These are phyloP conservation scores for Drosophila simulans DNA, from an alignment of 1,140 invertebrate genomes.

Conservation along the genomic window DNA sequence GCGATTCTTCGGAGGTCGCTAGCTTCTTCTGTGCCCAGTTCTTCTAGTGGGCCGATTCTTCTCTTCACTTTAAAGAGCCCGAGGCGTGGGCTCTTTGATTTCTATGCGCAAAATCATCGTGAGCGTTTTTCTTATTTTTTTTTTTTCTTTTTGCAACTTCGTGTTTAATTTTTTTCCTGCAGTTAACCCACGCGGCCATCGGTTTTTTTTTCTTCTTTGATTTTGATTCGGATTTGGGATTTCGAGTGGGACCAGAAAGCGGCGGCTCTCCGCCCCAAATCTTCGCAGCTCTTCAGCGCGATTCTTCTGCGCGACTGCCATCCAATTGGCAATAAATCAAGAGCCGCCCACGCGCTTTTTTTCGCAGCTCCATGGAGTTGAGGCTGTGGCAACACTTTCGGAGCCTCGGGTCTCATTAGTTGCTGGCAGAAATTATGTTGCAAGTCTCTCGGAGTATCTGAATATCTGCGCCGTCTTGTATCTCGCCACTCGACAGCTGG, in stretches of 20 bases:
- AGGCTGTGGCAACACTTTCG: slow-evolving; percentile 18
- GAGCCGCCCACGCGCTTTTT: slow-evolving; percentile 69
- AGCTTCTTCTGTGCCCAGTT: background rate
- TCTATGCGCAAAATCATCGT: slow-evolving; percentile 35
- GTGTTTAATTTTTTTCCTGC: slow-evolving; percentile 8
- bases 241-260: slow-evolving; percentile 7
- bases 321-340: slow-evolving; percentile 81
- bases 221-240: slow-evolving; percentile 43
- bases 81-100: slow-evolving; percentile 37
- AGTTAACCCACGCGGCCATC: slow-evolving; percentile 36
- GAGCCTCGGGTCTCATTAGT: slow-evolving; percentile 45
- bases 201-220: slow-evolving; percentile 4
- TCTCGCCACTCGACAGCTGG: slow-evolving; percentile 60
- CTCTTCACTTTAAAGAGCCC: background rate
- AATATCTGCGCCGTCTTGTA: slow-evolving; percentile 14
- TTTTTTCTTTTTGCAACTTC: background rate
- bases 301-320: slow-evolving; percentile 35
- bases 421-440: slow-evolving; percentile 31
- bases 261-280: slow-evolving; percentile 1
- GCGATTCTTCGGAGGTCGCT: slow-evolving; percentile 18
- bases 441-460: slow-evolving; percentile 19
- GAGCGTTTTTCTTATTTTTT: slow-evolving; percentile 22
- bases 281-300: slow-evolving; percentile 25
- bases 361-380: background rate
- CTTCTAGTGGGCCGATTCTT: slow-evolving; percentile 12